Evolutionary conservation across 2,113 vertebrate genomes (phyloP).

Genomic region (Cepphus grylle): DNA sequence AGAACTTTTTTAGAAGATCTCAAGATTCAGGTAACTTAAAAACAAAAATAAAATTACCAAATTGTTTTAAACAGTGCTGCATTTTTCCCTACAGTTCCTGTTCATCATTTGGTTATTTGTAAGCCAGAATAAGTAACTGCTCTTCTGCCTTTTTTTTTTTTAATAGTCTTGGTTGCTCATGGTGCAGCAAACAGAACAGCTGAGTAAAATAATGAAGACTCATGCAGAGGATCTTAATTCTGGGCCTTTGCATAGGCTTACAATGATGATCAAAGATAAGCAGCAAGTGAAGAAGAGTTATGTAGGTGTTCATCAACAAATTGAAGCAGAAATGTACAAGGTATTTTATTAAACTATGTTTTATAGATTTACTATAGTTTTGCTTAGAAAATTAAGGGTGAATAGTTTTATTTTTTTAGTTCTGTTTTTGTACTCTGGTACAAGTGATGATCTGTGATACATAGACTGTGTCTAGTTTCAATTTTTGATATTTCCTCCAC

Average conservation of each 20-base stretch:
- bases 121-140: neutral
- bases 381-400: neutral
- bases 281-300: constrained; percentile 93
- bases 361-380: neutral
- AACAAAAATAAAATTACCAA: neutral
- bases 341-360: constrained; percentile 49
- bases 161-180: constrained; percentile 87
- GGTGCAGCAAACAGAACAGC: constrained; percentile 87
- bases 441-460: neutral
- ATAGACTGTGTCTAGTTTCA: neutral
- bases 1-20: neutral
- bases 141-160: neutral
- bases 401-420: neutral
- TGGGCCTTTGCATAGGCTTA: constrained; percentile 87
- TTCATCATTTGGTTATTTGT: neutral
- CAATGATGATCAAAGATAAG: constrained; percentile 90
- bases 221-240: constrained; percentile 93
- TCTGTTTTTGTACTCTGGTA: neutral
- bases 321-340: constrained; percentile 87
- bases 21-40: neutral
- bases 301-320: constrained; percentile 84
- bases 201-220: constrained; percentile 86
- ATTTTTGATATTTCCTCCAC: neutral
- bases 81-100: neutral
- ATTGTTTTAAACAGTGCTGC: neutral